Base-by-base conservation (phyloP, 2,888 invertebrate genomes). In the Furcula furcula region DNA sequence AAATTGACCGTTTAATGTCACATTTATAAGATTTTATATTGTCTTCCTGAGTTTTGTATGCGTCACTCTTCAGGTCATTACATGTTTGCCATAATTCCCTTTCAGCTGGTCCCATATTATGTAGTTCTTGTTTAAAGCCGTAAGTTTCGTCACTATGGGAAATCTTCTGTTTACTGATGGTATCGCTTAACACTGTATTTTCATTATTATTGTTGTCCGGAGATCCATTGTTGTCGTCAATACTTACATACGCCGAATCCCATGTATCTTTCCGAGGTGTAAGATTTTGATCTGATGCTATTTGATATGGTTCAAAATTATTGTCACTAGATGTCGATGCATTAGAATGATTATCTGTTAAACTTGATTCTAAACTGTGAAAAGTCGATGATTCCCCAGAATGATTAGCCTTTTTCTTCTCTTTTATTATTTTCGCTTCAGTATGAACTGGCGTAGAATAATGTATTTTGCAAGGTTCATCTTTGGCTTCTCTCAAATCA, bases 211-310 rank as follows among this genome's bases (percentile, higher is more conserved):
- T 86, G 40, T 49, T 81, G 53, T 88, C 89, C 21, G 88, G 79
- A 4, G 84, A 79, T 55, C 77, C 75, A 51, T 76, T 85, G 46
- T 65, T 80, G 38, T 90, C 90, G 48, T 90, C 90, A 43, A 90
- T 89, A 70, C 90, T 90, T 49, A 90, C 85, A 50, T 90, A 90
- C 7, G 90, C 90, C 5, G 90, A 90, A 65, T 90, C 90, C 84
- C 89, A 87, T 41, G 76, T 75, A 44, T 90, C 89, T 72, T 77
- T 86, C 54, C 72, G 76, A 15, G 80, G 73, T 26, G 79, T 72
- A 9, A 65, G 48, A 51, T 76, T 67, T 46, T 58, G 57, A 11
- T 64, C 53, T 29, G 56, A 50, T 33, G 55, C 52, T 20, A 46
- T 61, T 46, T 57, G 63, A 34, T 61, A 63, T 15, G 51, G 42